A percentile compares a stretch with the other conserved stretches of the same genome.
These are phyloP conservation scores for Lutraria lutraria DNA, from an alignment of 2,888 invertebrate species.

Conservation along the genomic window DNA sequence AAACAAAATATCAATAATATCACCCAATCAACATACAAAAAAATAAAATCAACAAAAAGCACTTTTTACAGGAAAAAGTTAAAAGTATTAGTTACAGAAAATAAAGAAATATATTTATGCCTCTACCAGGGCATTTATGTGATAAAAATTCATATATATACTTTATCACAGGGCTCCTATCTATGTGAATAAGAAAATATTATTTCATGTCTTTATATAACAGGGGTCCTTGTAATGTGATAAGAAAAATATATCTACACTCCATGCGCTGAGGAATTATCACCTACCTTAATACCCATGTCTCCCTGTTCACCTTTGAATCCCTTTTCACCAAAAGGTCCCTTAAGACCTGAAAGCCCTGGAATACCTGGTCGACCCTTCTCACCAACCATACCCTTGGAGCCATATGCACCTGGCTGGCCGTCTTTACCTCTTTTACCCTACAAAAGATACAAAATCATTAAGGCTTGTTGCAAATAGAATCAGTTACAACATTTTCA, in stretches of 20 bases:
- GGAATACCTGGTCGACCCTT: conserved; percentile 73
- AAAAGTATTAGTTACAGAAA: not conserved
- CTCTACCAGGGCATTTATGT: no score
- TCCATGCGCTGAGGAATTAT: not conserved
- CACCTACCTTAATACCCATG: conserved; percentile 62
- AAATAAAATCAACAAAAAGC: not conserved
- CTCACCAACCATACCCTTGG: conserved; percentile 76
- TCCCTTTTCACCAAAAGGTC: conserved; percentile 64
- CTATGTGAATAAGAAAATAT: no score
- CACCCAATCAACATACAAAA: not conserved
- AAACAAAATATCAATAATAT: no score
- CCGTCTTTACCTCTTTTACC: conserved; percentile 83
- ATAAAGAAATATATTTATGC: no score
- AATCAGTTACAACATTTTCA: not conserved
- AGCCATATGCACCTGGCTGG: conserved; percentile 75
- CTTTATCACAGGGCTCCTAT: no score
- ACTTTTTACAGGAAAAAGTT: not conserved
- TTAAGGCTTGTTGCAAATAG: not conserved
- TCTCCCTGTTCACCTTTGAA: conserved; percentile 68
- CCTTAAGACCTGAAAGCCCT: conserved; percentile 75
- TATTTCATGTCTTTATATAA: no score
- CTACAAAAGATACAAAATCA: conserved; percentile 61
- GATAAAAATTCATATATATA: no score
- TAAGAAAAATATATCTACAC: no score
- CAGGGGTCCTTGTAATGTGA: no score